Evolutionary conservation across 2,113 vertebrate species (phyloP).

Genomic region (Delphinapterus leucas): DNA sequence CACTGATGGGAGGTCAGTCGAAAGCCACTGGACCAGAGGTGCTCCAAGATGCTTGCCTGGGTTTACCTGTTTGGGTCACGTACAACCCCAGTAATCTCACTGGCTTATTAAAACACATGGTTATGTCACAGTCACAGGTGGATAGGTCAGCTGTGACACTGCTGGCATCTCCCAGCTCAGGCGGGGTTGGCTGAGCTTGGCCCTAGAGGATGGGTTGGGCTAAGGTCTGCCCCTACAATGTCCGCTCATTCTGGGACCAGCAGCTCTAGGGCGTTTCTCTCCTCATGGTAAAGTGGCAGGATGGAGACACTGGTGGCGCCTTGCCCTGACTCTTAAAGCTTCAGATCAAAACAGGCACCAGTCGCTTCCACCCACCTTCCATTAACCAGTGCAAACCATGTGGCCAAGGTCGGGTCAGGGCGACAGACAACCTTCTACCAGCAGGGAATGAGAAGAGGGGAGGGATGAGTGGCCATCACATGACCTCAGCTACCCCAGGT

Average conservation of each 20-base stretch:
- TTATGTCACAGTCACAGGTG: not conserved
- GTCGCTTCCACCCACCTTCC: not conserved
- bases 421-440: not conserved
- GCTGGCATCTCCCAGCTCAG: not conserved
- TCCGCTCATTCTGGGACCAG: not conserved
- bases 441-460: not conserved
- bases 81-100: too few species aligned
- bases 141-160: accelerated
- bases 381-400: not conserved
- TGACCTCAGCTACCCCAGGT: not conserved
- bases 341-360: not conserved
- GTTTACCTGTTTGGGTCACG: not conserved
- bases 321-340: not conserved
- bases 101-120: not conserved
- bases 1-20: not conserved
- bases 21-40: not conserved
- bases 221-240: not conserved
- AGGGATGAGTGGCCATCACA: not conserved
- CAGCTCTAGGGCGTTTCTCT: too few species aligned
- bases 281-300: not conserved
- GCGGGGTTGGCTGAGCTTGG: not conserved
- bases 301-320: not conserved
- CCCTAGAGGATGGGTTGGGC: not conserved
- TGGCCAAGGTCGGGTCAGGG: not conserved
- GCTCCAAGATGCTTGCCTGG: not conserved